Conservation (phyloP, 2,113 vertebrate species). For the Varanus komodoensis region DNA sequence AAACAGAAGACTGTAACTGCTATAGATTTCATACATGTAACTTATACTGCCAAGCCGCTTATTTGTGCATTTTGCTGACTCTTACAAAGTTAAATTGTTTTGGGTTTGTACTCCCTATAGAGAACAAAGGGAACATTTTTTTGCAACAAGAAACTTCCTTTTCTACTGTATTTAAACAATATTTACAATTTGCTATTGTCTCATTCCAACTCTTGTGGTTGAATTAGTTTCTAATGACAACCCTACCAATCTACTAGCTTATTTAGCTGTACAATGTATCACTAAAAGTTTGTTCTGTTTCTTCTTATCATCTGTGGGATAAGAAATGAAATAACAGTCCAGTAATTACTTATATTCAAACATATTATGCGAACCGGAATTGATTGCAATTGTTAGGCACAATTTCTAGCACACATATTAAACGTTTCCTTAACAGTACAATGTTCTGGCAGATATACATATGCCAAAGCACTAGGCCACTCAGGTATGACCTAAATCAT, state of each 20-base stretch:
- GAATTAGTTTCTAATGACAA: constrained; percentile 30
- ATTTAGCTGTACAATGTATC: background rate
- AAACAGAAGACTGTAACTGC: constrained; percentile 24
- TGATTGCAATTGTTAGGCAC: background rate
- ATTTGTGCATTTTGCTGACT: constrained; percentile 31
- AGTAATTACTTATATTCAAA: background rate
- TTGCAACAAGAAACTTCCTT: constrained; percentile 32
- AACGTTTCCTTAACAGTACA: background rate
- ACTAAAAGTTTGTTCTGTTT: constrained; percentile 5
- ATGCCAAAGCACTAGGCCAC: background rate
- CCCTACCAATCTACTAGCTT: background rate
- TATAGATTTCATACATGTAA: constrained; percentile 2
- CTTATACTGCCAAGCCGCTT: constrained; percentile 31
- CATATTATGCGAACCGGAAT: background rate
- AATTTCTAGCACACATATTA: background rate
- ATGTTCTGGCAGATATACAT: background rate
- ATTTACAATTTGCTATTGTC: background rate
- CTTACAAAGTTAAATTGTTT: constrained; percentile 22
- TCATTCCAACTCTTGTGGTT: constrained; percentile 27
- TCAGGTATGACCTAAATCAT: too few species aligned
- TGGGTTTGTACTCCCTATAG: constrained; percentile 9
- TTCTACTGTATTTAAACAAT: constrained; percentile 4
- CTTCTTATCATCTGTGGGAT: constrained; percentile 30
- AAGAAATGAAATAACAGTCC: constrained; percentile 25
- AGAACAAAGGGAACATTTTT: background rate